These are phyloP conservation scores for Neodiprion virginianus DNA, from an alignment of 1,140 invertebrate genomes.

Conservation along the genomic window DNA sequence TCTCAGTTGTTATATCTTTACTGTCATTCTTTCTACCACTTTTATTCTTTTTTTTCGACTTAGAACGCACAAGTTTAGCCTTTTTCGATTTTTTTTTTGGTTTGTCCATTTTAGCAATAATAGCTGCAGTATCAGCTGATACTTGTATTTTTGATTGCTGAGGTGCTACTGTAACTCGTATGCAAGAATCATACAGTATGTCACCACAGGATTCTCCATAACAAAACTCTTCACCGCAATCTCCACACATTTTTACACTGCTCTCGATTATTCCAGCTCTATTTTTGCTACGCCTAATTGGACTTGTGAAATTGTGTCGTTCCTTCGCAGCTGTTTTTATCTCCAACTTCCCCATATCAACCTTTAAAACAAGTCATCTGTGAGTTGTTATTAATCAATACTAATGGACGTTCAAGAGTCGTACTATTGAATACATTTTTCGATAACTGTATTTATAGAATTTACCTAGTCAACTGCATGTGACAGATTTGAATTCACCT, in stretches of 20 bases:
- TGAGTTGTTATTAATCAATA: background rate
- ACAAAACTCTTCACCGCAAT: constrained; percentile 88
- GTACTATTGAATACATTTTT: too few relatives aligned
- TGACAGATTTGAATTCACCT: constrained; percentile 14
- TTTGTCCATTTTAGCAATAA: constrained; percentile 46
- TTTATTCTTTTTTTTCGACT: background rate
- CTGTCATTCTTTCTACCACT: background rate
- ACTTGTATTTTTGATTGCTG: constrained; percentile 44
- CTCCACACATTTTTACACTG: constrained; percentile 73
- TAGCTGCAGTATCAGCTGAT: constrained; percentile 52
- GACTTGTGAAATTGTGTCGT: constrained; percentile 67
- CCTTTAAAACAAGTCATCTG: constrained; percentile 52
- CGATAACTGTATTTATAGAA: too few relatives aligned
- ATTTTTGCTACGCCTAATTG: constrained; percentile 77
- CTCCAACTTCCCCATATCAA: constrained; percentile 82
- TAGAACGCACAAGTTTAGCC: constrained; percentile 21
- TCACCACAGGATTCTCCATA: constrained; percentile 67
- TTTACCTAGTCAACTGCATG: too few relatives aligned
- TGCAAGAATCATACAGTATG: constrained; percentile 61
- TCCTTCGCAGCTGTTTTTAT: constrained; percentile 72
- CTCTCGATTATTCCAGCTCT: constrained; percentile 81
- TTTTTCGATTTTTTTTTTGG: constrained; percentile 31
- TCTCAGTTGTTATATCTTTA: background rate
- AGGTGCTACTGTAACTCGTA: constrained; percentile 39
- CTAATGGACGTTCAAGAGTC: too few relatives aligned